Percentiles rank a stretch among this genome's conserved stretches.
Conservation (phyloP, 2,797 vertebrate species). For the Discoglossus pictus region DNA sequence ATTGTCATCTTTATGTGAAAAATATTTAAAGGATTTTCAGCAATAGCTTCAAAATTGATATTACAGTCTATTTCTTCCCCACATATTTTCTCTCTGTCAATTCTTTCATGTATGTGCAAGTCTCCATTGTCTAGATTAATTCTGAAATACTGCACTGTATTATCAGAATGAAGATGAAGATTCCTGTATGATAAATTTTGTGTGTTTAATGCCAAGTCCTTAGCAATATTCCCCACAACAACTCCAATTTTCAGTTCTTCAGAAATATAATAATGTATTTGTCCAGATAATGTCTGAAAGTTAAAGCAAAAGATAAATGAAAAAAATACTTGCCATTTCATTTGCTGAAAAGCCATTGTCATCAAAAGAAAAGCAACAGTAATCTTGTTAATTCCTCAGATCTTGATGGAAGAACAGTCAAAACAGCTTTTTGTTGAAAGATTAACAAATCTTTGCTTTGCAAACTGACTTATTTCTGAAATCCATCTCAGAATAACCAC, state of each 20-base stretch:
- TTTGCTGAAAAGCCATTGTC: too few relatives aligned
- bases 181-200: constrained; percentile 55
- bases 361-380: too few relatives aligned
- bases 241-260: constrained; percentile 60
- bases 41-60: constrained; percentile 54
- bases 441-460: too few relatives aligned
- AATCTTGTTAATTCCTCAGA: too few relatives aligned
- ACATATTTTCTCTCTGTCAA: constrained; percentile 57
- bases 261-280: constrained; percentile 55
- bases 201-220: constrained; percentile 50
- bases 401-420: too few relatives aligned
- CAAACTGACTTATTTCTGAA: too few relatives aligned
- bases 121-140: constrained; percentile 51
- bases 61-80: constrained; percentile 44
- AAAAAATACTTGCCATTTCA: constrained; percentile 59
- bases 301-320: constrained; percentile 49
- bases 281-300: constrained; percentile 17
- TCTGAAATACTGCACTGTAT: constrained; percentile 47
- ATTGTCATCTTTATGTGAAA: constrained; percentile 54
- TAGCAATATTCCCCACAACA: constrained; percentile 53
- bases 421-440: too few relatives aligned
- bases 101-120: constrained; percentile 53
- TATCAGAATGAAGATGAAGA: constrained; percentile 55
- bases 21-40: constrained; percentile 59
- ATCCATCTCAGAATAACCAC: too few relatives aligned